These are phyloP conservation scores for Tryphoninae sp. DNA, from an alignment of 2,888 invertebrate genomes.

Conservation along the genomic window DNA sequence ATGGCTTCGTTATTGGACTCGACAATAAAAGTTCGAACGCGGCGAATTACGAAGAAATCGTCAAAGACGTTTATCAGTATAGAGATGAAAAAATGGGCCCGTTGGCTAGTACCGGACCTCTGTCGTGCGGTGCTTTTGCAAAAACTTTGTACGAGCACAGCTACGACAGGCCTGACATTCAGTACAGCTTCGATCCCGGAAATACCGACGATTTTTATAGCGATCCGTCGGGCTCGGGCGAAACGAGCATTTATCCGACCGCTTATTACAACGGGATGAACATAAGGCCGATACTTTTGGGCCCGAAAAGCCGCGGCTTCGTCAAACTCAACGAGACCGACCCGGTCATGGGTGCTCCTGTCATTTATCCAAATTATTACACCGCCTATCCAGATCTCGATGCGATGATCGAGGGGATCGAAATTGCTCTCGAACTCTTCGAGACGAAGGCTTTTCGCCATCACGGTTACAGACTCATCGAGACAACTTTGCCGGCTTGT, in stretches of 20 bases:
- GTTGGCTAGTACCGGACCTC: conserved; percentile 81
- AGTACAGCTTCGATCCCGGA: conserved; percentile 85
- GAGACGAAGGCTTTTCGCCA: conserved; percentile 84
- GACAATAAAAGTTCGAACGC: conserved; percentile 72
- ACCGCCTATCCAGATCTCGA: conserved; percentile 85
- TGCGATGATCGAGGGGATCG: conserved; percentile 84
- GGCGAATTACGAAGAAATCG: conserved; percentile 73
- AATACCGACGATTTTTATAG: conserved; percentile 84
- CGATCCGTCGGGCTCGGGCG: conserved; percentile 83
- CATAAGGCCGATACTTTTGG: conserved; percentile 85
- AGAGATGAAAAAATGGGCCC: conserved; percentile 82
- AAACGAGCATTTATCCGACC: conserved; percentile 83
- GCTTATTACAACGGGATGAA: conserved; percentile 86
- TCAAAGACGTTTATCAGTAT: conserved; percentile 81
- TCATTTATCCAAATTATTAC: conserved; percentile 88
- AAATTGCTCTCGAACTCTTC: conserved; percentile 84
- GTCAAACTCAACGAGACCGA: conserved; percentile 86
- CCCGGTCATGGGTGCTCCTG: conserved; percentile 87
- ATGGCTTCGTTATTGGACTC: conserved; percentile 78
- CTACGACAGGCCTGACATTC: conserved; percentile 85
- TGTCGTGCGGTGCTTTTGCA: conserved; percentile 85
- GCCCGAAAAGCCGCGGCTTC: conserved; percentile 86
- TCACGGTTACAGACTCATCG: conserved; percentile 84
- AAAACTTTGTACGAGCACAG: conserved; percentile 83
- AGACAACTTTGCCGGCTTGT: conserved; percentile 85